Evolutionary conservation across 2,113 vertebrate species (phyloP).

Genomic region (Notothenia coriiceps): DNA sequence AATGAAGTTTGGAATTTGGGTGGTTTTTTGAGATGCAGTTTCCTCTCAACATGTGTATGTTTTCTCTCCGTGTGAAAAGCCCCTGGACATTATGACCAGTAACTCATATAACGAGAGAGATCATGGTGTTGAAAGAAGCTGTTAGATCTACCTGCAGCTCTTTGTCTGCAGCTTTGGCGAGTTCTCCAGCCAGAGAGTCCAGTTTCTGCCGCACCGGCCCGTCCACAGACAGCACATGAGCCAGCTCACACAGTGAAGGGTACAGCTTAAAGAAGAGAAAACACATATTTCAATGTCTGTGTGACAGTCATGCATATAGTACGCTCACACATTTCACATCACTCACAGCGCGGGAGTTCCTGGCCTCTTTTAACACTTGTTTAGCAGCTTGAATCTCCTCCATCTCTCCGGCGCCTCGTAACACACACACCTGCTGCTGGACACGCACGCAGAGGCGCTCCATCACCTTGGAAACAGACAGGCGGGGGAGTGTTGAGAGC

Average conservation of each 20-base stretch:
- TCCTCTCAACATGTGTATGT: no score
- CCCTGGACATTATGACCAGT: no score
- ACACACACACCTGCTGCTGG: slow-evolving; percentile 89
- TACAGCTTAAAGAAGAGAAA: slow-evolving; percentile 82
- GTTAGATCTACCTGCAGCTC: slow-evolving; percentile 88
- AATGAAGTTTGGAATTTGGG: no score
- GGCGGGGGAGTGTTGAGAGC: slow-evolving; percentile 1
- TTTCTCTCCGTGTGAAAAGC: no score
- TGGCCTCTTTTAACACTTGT: slow-evolving; percentile 92
- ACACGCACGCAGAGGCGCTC: slow-evolving; percentile 90
- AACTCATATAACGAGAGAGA: not conserved
- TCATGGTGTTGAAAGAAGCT: not conserved
- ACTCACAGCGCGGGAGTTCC: slow-evolving; percentile 92
- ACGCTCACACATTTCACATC: slow-evolving; percentile 7
- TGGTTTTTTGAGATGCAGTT: no score
- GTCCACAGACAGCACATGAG: slow-evolving; percentile 90
- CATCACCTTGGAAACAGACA: slow-evolving; percentile 85
- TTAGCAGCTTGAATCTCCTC: slow-evolving; percentile 90
- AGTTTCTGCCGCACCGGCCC: slow-evolving; percentile 90
- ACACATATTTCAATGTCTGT: not conserved
- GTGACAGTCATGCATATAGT: slow-evolving; percentile 2
- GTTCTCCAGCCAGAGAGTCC: slow-evolving; percentile 90
- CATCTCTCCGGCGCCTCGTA: slow-evolving; percentile 85
- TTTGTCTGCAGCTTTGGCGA: slow-evolving; percentile 93
- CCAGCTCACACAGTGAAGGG: slow-evolving; percentile 92